phyloP scores from a whole-genome alignment of 2,797 vertebrate species.

The Epinephelus awoara region DNA sequence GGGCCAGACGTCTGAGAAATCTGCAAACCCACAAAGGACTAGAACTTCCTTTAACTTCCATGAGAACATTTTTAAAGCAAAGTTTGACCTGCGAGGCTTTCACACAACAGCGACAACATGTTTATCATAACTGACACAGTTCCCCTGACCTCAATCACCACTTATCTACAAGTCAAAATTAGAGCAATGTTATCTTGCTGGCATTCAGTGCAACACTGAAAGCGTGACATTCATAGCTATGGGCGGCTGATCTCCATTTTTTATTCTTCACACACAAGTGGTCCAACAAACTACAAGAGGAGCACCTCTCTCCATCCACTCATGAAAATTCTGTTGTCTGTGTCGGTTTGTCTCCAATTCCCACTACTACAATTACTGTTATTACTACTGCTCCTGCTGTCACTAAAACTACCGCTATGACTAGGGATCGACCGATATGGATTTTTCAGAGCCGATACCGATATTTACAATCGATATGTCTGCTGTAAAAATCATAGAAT shows the following conservation, averaged over 20 bases:
- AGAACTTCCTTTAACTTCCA: neutral
- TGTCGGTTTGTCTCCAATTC: neutral
- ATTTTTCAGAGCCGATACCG: too few species aligned
- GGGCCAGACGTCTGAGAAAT: neutral
- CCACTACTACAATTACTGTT: too few species aligned
- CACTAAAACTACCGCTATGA: too few species aligned
- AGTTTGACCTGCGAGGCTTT: neutral
- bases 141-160: slow-evolving; percentile 4
- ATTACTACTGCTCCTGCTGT: too few species aligned
- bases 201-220: slow-evolving; percentile 10
- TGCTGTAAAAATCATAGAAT: too few species aligned
- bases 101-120: neutral
- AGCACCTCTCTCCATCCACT: neutral
- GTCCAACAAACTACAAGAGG: neutral
- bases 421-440: too few species aligned
- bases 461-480: too few species aligned
- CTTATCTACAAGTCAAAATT: slow-evolving; percentile 18
- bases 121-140: neutral
- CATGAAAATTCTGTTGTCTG: neutral
- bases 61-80: neutral
- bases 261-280: neutral
- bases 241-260: slow-evolving; percentile 14
- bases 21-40: slow-evolving; percentile 23
- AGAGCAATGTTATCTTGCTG: slow-evolving; percentile 2
- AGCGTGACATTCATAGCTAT: slow-evolving; percentile 2